A percentile compares a stretch with the other conserved stretches of the same genome.
Evolutionary conservation across 2,888 invertebrate species (phyloP).

Genomic region (Automeris io): DNA sequence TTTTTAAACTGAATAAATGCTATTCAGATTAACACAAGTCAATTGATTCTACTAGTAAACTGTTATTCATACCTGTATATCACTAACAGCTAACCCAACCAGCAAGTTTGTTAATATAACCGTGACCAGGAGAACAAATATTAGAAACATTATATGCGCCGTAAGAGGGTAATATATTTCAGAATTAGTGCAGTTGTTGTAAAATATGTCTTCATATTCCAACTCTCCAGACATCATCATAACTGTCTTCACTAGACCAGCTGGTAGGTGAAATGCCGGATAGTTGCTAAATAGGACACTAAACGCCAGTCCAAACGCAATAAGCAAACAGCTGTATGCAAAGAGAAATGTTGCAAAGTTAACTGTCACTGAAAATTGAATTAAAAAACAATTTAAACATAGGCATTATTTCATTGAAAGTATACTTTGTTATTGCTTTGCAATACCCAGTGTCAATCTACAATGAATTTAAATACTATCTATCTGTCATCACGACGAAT

Average conservation of each 20-base stretch:
- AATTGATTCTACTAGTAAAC: neutral
- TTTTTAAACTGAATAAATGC: too few relatives aligned
- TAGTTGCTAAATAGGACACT: slow-evolving; percentile 89
- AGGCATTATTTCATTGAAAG: neutral
- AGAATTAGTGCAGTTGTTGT: slow-evolving; percentile 65
- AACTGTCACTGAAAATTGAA: slow-evolving; percentile 78
- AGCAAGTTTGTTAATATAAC: slow-evolving; percentile 89
- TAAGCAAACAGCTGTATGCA: slow-evolving; percentile 87
- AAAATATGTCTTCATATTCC: slow-evolving; percentile 91
- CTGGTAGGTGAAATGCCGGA: slow-evolving; percentile 81
- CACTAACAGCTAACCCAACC: slow-evolving; percentile 91
- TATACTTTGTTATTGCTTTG: neutral
- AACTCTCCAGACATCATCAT: slow-evolving; percentile 94
- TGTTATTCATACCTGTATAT: slow-evolving; percentile 78
- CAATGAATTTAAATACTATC: too few relatives aligned
- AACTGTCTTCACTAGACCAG: slow-evolving; percentile 84
- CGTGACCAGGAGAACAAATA: slow-evolving; percentile 87
- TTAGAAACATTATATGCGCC: slow-evolving; percentile 84
- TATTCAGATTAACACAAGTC: slow-evolving; percentile 15
- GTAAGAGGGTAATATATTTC: slow-evolving; percentile 82
- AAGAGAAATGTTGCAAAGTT: slow-evolving; percentile 89
- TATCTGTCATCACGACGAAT: too few relatives aligned
- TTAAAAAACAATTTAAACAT: slow-evolving; percentile 1
- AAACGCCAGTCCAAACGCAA: slow-evolving; percentile 88
- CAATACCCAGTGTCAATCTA: neutral